phyloP scores from a whole-genome alignment of 2,113 vertebrate genomes.

The Myiozetetes cayanensis region DNA sequence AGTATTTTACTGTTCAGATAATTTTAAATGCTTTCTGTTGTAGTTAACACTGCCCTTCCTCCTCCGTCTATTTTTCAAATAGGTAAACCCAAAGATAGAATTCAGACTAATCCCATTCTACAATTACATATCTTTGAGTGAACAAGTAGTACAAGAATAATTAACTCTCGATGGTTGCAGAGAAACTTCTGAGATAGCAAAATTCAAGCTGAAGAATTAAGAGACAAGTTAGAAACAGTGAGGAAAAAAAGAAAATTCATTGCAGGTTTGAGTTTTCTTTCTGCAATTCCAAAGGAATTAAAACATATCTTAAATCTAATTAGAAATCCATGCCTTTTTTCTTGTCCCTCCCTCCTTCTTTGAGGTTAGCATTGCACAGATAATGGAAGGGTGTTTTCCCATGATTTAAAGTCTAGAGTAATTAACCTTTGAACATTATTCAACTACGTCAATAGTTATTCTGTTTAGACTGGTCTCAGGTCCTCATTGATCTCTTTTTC shows the following conservation, averaged over 20 bases:
- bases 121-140: background rate
- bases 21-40: background rate
- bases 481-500: conserved; percentile 31
- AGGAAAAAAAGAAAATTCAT: background rate
- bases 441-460: background rate
- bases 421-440: background rate
- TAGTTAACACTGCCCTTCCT: background rate
- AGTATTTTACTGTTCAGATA: background rate
- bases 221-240: background rate
- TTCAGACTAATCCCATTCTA: background rate
- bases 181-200: background rate
- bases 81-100: background rate
- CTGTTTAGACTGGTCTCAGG: background rate
- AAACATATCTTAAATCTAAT: background rate
- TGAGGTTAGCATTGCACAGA: background rate
- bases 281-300: background rate
- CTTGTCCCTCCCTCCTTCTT: background rate
- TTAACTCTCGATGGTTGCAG: background rate
- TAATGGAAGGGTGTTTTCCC: background rate
- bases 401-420: background rate
- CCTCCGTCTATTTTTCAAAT: background rate
- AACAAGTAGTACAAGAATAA: background rate
- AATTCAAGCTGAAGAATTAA: background rate
- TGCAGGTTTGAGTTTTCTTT: background rate
- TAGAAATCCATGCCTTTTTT: background rate